phyloP scores from a whole-genome alignment of 2,888 invertebrate species.

The Zygogramma bicolorata region DNA sequence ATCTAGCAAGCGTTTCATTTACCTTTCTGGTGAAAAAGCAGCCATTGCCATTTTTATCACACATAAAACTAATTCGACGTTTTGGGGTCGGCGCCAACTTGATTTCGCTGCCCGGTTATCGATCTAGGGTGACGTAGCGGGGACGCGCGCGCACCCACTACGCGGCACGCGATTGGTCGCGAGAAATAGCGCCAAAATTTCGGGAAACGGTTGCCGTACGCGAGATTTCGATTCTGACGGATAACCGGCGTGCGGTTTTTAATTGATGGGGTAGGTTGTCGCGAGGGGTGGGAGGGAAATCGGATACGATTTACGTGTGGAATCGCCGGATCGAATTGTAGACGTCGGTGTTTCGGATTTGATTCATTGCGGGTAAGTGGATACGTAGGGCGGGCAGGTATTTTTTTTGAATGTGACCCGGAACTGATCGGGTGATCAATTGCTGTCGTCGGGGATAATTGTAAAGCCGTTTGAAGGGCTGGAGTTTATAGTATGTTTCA shows the following conservation, averaged over 20 bases:
- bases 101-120: slow-evolving; percentile 55
- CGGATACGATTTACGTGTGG: neutral
- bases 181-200: slow-evolving; percentile 61
- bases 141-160: slow-evolving; percentile 52
- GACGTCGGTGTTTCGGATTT: neutral
- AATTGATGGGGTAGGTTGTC: slow-evolving; percentile 32
- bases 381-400: no score
- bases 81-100: slow-evolving; percentile 58
- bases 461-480: no score
- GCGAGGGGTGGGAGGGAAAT: slow-evolving; percentile 22
- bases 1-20: slow-evolving; percentile 58
- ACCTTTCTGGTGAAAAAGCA: slow-evolving; percentile 77
- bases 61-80: slow-evolving; percentile 70
- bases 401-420: no score
- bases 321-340: neutral
- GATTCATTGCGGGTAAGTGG: no score
- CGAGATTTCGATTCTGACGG: slow-evolving; percentile 45
- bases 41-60: slow-evolving; percentile 79
- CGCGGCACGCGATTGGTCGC: slow-evolving; percentile 53
- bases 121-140: slow-evolving; percentile 49
- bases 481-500: no score
- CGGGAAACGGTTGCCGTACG: slow-evolving; percentile 38
- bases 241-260: slow-evolving; percentile 40
- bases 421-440: no score
- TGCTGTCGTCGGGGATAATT: no score